Conservation (phyloP, 2,113 vertebrate species). For the Strigops habroptila region DNA sequence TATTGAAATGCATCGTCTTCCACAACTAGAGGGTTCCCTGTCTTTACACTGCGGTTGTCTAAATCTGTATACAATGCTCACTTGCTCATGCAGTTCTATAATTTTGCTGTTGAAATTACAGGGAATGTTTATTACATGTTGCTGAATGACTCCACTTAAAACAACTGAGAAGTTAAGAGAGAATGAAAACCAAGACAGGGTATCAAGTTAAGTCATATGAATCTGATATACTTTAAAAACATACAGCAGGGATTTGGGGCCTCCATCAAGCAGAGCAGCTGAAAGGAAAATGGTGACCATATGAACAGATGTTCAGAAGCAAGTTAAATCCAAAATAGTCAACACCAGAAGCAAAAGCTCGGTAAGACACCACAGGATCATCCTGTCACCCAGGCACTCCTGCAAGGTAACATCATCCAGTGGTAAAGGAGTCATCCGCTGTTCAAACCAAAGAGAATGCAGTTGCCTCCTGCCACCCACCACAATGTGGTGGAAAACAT, state of each 20-base stretch:
- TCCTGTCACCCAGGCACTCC: not conserved
- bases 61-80: not conserved
- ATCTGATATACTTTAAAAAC: conserved; percentile 50
- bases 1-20: not conserved
- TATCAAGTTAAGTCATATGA: conserved; percentile 53
- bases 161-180: conserved; percentile 11
- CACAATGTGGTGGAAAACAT: not conserved
- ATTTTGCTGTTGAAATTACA: conserved; percentile 39
- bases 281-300: conserved; percentile 41
- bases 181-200: conserved; percentile 45
- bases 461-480: not conserved
- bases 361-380: not conserved
- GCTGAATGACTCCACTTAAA: conserved; percentile 26
- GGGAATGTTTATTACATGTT: conserved; percentile 26
- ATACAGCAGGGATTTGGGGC: conserved; percentile 45
- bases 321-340: conserved; percentile 2
- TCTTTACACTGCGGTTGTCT: not conserved
- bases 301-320: conserved; percentile 27
- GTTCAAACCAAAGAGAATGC: not conserved
- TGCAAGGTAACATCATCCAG: not conserved
- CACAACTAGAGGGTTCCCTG: not conserved
- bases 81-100: not conserved
- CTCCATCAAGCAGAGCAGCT: conserved; percentile 23
- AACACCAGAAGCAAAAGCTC: conserved; percentile 18
- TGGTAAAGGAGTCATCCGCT: not conserved